These are phyloP conservation scores for Lathamus discolor DNA, from an alignment of 2,113 vertebrate species.

Conservation along the genomic window DNA sequence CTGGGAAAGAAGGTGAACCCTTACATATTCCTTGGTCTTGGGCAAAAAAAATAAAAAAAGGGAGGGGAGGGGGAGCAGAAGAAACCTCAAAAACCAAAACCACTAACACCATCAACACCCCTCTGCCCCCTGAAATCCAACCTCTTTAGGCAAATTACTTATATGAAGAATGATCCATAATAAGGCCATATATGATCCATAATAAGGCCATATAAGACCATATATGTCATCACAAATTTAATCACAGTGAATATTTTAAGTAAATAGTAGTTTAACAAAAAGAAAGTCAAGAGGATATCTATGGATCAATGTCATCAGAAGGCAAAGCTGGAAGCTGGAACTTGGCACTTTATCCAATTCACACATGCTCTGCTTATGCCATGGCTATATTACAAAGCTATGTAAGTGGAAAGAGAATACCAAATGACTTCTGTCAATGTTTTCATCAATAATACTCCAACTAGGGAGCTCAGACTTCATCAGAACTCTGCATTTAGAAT, in stretches of 20 bases:
- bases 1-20: not conserved
- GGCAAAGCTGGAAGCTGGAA: not conserved
- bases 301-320: not conserved
- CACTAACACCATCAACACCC: not conserved
- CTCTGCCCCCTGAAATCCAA: not conserved
- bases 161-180: not conserved
- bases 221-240: not conserved
- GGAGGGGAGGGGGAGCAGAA: not conserved
- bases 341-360: not conserved
- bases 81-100: not conserved
- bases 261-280: not conserved
- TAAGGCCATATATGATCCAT: not conserved
- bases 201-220: not conserved
- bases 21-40: not conserved
- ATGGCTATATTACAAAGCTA: not conserved
- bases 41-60: too few relatives aligned
- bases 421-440: not conserved
- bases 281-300: not conserved
- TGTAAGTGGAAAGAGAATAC: not conserved
- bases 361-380: not conserved
- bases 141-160: not conserved
- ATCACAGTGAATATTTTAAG: not conserved
- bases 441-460: not conserved
- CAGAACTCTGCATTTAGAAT: not conserved
- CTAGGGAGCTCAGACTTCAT: not conserved